Percentiles rank a stretch among this genome's conserved stretches.
These are phyloP conservation scores for Leptodon cayanensis DNA, from an alignment of 2,797 vertebrate species.

Conservation along the genomic window DNA sequence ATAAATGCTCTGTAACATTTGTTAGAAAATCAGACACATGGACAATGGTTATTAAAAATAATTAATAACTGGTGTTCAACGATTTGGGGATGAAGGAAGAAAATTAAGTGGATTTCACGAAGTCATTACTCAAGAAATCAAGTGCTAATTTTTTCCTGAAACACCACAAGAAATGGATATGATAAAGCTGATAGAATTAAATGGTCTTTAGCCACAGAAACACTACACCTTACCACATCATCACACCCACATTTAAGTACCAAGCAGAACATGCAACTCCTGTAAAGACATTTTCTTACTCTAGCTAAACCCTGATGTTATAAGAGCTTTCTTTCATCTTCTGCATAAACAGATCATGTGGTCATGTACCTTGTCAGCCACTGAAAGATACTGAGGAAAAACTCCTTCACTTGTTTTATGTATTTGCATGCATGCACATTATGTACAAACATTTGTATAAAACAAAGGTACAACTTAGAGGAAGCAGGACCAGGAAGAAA, in stretches of 20 bases:
- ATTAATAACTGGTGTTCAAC: not conserved
- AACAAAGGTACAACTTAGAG: not conserved
- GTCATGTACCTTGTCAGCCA: not conserved
- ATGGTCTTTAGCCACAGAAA: not conserved
- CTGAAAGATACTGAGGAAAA: not conserved
- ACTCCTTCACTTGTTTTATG: not conserved
- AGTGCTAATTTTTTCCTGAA: not conserved
- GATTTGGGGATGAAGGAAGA: not conserved
- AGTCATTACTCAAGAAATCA: not conserved
- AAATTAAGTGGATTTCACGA: not conserved
- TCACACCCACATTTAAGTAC: not conserved
- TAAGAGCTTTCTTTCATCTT: not conserved
- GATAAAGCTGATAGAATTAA: not conserved
- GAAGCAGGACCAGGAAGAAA: not conserved
- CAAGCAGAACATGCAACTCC: not conserved
- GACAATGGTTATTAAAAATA: not conserved
- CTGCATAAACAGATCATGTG: rapidly evolving
- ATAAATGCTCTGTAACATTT: not conserved
- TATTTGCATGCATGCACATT: not conserved
- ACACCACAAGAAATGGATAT: not conserved
- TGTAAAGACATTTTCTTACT: not conserved
- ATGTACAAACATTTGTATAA: not conserved
- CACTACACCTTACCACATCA: not conserved
- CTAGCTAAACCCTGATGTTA: not conserved
- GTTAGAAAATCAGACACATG: not conserved